These are phyloP conservation scores for Amphiprion clarkii DNA, from an alignment of 2,797 vertebrate genomes.

Conservation along the genomic window DNA sequence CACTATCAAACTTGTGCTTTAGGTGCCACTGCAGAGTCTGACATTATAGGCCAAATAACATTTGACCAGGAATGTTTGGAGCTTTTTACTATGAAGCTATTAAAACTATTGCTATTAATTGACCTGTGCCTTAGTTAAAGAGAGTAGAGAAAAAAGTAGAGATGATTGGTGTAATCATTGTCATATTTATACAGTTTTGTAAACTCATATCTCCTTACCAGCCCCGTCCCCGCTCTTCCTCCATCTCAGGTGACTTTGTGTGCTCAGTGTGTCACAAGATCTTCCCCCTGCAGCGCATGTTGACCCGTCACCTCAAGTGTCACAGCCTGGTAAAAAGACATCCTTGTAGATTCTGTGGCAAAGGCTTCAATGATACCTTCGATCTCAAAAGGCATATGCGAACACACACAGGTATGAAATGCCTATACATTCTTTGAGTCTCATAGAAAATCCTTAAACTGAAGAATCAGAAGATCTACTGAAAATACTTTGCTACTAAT, in stretches of 20 bases:
- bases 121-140: no score
- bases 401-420: slow-evolving; percentile 77
- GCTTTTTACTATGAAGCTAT: no score
- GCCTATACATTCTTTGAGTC: not conserved
- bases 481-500: not conserved
- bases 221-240: slow-evolving; percentile 62
- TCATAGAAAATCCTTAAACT: not conserved
- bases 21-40: no score
- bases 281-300: slow-evolving; percentile 92
- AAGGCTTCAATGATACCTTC: slow-evolving; percentile 94
- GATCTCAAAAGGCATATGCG: slow-evolving; percentile 94
- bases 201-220: slow-evolving; percentile 3
- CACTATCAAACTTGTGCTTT: no score
- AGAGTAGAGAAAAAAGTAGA: no score
- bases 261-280: slow-evolving; percentile 89
- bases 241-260: slow-evolving; percentile 73
- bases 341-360: slow-evolving; percentile 88
- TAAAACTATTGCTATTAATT: no score
- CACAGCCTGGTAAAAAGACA: slow-evolving; percentile 91
- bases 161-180: not conserved
- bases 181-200: not conserved
- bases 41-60: no score
- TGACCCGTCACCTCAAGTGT: slow-evolving; percentile 92
- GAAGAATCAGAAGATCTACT: no score
- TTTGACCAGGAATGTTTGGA: no score